phyloP scores from a whole-genome alignment of 2,113 vertebrate genomes.

The Agapornis roseicollis region DNA sequence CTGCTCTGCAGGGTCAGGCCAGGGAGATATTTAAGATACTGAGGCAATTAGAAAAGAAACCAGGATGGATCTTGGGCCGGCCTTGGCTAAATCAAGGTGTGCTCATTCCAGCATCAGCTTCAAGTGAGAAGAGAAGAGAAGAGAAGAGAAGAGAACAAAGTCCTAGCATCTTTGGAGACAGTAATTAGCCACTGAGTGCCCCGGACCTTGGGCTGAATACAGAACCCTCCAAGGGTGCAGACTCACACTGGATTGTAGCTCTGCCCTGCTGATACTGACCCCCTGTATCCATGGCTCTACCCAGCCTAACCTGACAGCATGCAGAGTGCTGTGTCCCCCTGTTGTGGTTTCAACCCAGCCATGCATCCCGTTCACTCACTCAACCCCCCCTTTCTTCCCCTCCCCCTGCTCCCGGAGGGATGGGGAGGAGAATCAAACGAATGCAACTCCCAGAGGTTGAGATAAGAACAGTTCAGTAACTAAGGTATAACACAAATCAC shows the following conservation, averaged over 20 bases:
- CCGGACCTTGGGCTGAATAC: neutral
- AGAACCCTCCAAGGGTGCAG: neutral
- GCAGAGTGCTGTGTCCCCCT: neutral
- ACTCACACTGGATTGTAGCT: neutral
- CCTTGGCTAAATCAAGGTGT: neutral
- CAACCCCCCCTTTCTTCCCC: too few relatives aligned
- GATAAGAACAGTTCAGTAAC: too few relatives aligned
- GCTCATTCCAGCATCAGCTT: neutral
- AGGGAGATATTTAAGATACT: neutral
- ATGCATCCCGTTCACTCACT: too few relatives aligned
- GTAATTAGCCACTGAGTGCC: neutral
- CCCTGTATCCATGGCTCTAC: neutral
- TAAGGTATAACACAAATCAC: too few relatives aligned
- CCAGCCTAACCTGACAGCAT: neutral
- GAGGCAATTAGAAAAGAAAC: neutral
- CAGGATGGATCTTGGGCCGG: neutral
- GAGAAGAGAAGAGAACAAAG: accelerated
- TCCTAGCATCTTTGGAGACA: neutral
- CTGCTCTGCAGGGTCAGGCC: neutral
- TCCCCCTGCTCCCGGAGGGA: too few relatives aligned
- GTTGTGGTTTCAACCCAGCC: too few relatives aligned
- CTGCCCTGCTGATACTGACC: accelerated
- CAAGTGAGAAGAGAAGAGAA: too few relatives aligned
- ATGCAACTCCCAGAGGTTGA: too few relatives aligned
- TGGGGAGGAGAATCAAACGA: too few relatives aligned